Evolutionary conservation across 23 tunicate genomes (phyloP), one percentile per base, ranked within the genome.

Genomic region (Clavelina lepadiformis): DNA sequence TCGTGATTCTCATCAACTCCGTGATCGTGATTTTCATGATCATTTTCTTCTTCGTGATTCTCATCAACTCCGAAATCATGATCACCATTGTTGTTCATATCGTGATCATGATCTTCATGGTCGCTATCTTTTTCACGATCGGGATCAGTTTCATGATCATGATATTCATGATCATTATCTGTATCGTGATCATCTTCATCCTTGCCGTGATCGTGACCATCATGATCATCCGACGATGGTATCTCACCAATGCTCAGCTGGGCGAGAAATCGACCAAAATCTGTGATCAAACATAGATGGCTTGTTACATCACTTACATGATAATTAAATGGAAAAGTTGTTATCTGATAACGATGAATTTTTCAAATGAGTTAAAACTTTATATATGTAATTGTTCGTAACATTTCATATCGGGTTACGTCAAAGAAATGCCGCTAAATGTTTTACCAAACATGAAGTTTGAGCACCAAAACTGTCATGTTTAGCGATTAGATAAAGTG

Each of bases 131-230:
- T 52, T 33, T 50, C 44, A 15, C 52, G 37, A 3, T 56, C 58
- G 18, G 36, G 56, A 18, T 56, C 65, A 45, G 67, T 66, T 21
- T 67, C 74, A 54, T 77, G 59, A 31, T 61, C 59, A 33, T 60
- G 68, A n/a, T 46, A 46, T 15, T 38, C 59, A 44, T 44, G 49
- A 44, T 44, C 15, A 11, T 44, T 15, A 13, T 44, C 49, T 11
- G 11, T 44, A 11, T 44, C 49, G 15, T 44, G 49, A 44, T 11
- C 49, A 44, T 44, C 15, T 44, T 44, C 49, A 44, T 44, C 49
- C 15, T 15, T 15, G 15, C 15, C 15, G 49, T 15, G 11, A 11
- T 44, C 49, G 11, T 44, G 15, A 44, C 15, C 15, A 11, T 44
- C 49, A 44, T 44, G 49, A 44, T 44, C 49, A 15, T 44, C 49